Evolutionary conservation across 2,888 invertebrate genomes (phyloP), one percentile per base, ranked within the genome.

Genomic region (Micropterix aruncella): DNA sequence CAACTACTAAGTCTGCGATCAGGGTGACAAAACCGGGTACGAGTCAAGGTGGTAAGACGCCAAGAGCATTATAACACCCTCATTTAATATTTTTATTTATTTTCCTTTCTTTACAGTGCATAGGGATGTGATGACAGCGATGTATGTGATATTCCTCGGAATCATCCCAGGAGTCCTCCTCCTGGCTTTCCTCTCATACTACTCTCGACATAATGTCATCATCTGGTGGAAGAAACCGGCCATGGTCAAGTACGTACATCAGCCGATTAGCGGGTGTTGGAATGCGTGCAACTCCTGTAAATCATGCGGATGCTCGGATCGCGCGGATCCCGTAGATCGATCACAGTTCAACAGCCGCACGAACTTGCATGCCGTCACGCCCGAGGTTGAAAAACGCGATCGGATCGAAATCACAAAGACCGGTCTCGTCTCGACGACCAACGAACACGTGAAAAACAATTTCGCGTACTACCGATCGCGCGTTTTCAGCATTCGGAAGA

Each of bases 111-210:
- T n/a, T n/a, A n/a, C 74, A 90, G 90, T 83, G 50, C 76, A 80
- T 59, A 75, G 76, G 52, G 80, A 80, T 55, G 78, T 90, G 60
- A 77, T 88, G 58, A 82, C 85, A 48, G 84, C 84, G 19, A 74
- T 95, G 70, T 86, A 86, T 62, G 77, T 95, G 51, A 79, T 92
- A 54, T 91, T 93, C 77, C 75, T 94, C 54, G 83, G 88, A 17
- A 80, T 93, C 52, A 70, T 93, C 44, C 92, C 93, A 1, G 62
- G 79, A 46, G 62, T 83, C 38, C 75, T 83, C 1, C 61, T 86
- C 16, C 57, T 80, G 2, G 69, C 80, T 37, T 76, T 87, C 60
- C 66, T 85, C 36, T 60, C 79, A 44, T 91, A 88, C 74, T 87
- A 87, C 66, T 75, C 79, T 48, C 75, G 78, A 17, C 80, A 79